phyloP scores from a whole-genome alignment of 2,797 vertebrate species.

The Anomalospiza imberbis region DNA sequence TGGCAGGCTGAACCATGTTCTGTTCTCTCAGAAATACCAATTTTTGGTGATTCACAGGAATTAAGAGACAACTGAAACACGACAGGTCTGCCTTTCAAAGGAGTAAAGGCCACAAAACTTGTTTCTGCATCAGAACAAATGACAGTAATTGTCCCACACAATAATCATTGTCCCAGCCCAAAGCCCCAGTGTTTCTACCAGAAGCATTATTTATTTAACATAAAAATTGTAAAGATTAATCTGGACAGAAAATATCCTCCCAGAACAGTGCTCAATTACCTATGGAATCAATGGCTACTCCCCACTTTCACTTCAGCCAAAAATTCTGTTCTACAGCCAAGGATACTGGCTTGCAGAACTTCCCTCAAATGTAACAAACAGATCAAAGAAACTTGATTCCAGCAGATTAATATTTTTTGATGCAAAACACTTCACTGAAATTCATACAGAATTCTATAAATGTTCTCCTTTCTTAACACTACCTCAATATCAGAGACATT shows the following conservation, averaged over 20 bases:
- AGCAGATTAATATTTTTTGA: not conserved
- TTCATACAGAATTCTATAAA: not conserved
- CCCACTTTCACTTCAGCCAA: not conserved
- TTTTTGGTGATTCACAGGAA: not conserved
- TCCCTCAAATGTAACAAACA: not conserved
- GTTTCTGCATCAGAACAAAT: not conserved
- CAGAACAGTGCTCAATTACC: not conserved
- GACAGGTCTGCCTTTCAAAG: not conserved
- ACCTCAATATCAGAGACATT: not conserved
- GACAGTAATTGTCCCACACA: not conserved
- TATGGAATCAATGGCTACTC: not conserved
- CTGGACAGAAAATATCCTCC: not conserved
- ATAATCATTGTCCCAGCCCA: not conserved
- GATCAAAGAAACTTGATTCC: not conserved
- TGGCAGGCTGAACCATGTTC: not conserved
- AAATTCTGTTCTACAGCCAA: not conserved
- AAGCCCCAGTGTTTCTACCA: not conserved
- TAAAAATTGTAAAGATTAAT: not conserved
- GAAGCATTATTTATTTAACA: not conserved
- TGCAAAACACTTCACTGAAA: not conserved
- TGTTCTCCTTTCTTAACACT: not conserved
- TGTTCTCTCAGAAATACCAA: not conserved
- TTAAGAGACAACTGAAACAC: not conserved
- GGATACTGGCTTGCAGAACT: not conserved
- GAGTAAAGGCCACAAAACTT: not conserved